Evolutionary conservation across 2,113 vertebrate species (phyloP).

Genomic region (Anolis carolinensis): DNA sequence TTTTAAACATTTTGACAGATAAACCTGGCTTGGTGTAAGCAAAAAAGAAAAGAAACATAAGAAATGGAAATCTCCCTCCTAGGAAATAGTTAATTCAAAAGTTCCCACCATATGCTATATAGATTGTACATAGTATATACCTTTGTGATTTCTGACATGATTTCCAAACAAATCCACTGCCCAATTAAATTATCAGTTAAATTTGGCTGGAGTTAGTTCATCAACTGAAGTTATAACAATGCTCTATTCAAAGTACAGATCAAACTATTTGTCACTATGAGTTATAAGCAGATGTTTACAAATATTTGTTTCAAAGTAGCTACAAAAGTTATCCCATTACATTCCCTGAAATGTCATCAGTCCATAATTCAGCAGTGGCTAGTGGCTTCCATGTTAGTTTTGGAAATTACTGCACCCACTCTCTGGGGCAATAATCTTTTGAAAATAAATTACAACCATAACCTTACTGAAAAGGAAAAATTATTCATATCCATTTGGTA

Average conservation of each 20-base stretch:
- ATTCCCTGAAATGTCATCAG: background rate
- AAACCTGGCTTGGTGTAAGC: background rate
- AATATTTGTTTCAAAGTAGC: background rate
- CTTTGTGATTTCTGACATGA: background rate
- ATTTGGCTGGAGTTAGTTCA: too few relatives aligned
- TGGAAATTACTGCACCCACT: too few relatives aligned
- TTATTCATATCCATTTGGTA: too few relatives aligned
- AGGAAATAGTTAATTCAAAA: background rate
- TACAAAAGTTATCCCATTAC: background rate
- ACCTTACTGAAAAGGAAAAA: too few relatives aligned
- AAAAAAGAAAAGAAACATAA: background rate
- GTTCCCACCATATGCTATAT: background rate
- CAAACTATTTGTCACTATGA: background rate
- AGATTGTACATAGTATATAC: background rate
- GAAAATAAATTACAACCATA: too few relatives aligned
- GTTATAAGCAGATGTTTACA: background rate
- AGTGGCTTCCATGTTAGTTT: too few relatives aligned
- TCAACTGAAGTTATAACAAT: background rate
- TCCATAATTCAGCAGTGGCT: too few relatives aligned
- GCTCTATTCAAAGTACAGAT: background rate
- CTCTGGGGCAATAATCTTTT: too few relatives aligned
- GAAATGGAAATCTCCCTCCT: conserved; percentile 18
- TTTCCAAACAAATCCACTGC: background rate
- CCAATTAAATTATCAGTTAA: background rate
- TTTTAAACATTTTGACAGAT: background rate